Conservation (phyloP, 1,140 invertebrate species). For the Chelonus insularis region DNA sequence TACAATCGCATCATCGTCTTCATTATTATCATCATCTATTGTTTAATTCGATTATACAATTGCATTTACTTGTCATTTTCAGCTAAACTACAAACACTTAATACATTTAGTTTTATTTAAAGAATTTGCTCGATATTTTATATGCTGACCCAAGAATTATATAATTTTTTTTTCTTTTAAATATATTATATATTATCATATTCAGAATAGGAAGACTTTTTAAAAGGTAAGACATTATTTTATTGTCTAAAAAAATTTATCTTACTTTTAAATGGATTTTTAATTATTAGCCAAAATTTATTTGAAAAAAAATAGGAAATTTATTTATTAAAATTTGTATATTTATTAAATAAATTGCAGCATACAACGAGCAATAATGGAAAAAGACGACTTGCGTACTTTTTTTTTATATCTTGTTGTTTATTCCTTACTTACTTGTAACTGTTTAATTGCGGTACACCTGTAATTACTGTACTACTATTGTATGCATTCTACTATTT, state of each 20-base stretch:
- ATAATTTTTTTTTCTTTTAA: conserved; percentile 13
- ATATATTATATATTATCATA: no score
- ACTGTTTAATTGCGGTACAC: conserved; percentile 59
- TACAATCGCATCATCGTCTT: conserved; percentile 47
- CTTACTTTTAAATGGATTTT: no score
- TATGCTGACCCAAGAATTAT: conserved; percentile 47
- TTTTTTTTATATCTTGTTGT: conserved; percentile 18
- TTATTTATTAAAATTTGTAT: no score
- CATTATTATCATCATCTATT: conserved; percentile 23
- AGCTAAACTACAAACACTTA: conserved; percentile 59
- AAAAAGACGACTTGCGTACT: conserved; percentile 54
- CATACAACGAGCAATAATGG: conserved; percentile 53
- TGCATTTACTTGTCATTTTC: conserved; percentile 37
- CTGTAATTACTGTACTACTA: conserved; percentile 57
- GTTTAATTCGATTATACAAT: conserved; percentile 52
- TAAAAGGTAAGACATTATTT: no score
- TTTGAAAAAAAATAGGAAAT: no score
- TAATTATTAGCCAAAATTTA: no score
- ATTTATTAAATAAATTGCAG: no score
- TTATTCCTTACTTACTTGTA: conserved; percentile 53
- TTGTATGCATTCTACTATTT: conserved; percentile 54
- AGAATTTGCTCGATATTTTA: no score
- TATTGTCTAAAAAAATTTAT: no score
- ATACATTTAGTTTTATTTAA: conserved; percentile 59
- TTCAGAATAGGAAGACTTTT: no score